phyloP scores from a whole-genome alignment of 2,113 vertebrate species.

The Sminthopsis crassicaudata region DNA sequence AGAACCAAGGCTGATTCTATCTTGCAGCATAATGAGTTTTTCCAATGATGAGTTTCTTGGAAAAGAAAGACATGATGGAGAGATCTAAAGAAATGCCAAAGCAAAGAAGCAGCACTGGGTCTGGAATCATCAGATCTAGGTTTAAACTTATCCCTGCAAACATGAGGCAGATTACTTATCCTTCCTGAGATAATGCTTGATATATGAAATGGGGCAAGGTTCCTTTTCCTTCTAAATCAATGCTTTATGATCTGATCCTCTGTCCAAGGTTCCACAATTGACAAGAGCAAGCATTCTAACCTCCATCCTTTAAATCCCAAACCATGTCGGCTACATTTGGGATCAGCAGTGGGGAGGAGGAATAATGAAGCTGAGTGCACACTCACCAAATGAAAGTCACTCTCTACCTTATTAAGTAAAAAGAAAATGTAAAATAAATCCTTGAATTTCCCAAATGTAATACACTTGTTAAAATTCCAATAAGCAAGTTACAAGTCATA shows the following conservation, averaged over 20 bases:
- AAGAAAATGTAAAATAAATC: background rate
- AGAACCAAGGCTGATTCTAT: background rate
- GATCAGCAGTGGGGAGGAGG: background rate
- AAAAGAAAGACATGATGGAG: background rate
- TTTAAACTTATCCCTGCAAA: background rate
- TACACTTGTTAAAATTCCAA: background rate
- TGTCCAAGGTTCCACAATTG: background rate
- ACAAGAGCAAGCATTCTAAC: background rate
- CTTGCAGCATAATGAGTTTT: background rate
- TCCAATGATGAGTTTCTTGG: background rate
- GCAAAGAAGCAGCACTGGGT: background rate
- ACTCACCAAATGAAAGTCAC: background rate
- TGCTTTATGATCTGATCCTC: background rate
- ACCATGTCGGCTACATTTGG: background rate
- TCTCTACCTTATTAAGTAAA: background rate
- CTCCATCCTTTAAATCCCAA: background rate
- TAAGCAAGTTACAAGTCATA: conserved; percentile 41
- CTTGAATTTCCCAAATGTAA: background rate
- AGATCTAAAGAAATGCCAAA: background rate
- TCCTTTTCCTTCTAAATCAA: background rate
- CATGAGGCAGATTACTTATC: background rate
- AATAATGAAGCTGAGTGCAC: background rate
- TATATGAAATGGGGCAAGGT: background rate
- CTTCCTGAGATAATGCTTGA: background rate
- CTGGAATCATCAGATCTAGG: background rate